Percentiles rank a stretch among this genome's conserved stretches.
These are phyloP conservation scores for Momotus momota DNA, from an alignment of 2,797 vertebrate genomes.

Conservation along the genomic window DNA sequence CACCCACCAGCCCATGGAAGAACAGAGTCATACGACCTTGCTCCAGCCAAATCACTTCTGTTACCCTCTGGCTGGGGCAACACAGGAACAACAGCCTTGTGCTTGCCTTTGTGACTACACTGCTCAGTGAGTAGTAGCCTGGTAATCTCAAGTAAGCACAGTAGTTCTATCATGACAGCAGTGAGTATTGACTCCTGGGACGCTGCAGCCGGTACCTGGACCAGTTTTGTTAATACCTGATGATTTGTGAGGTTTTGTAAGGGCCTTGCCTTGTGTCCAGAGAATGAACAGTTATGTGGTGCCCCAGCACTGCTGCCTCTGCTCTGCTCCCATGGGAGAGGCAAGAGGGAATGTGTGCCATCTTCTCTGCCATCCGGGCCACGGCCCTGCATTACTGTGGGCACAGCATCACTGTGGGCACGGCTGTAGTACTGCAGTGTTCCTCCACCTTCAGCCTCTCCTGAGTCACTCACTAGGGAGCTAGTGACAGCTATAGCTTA, in stretches of 20 bases:
- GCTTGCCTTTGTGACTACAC: neutral
- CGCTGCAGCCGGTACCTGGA: neutral
- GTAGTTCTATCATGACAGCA: neutral
- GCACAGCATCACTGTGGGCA: neutral
- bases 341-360: neutral
- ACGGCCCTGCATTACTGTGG: too few relatives aligned
- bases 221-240: neutral
- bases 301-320: neutral
- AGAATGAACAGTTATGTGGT: neutral
- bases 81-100: neutral
- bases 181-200: neutral
- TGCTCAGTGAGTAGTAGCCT: fast-evolving
- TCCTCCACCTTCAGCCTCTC: neutral
- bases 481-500: neutral
- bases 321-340: neutral
- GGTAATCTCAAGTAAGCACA: neutral
- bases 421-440: fast-evolving
- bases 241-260: neutral
- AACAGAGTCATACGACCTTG: neutral
- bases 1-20: neutral
- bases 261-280: neutral
- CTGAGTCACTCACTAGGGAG: neutral
- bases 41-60: neutral
- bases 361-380: neutral
- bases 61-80: neutral